A percentile compares a stretch with the other conserved stretches of the same genome.
Conservation (phyloP, 2,797 vertebrate species). For the Hypotaenidia okinawae region DNA sequence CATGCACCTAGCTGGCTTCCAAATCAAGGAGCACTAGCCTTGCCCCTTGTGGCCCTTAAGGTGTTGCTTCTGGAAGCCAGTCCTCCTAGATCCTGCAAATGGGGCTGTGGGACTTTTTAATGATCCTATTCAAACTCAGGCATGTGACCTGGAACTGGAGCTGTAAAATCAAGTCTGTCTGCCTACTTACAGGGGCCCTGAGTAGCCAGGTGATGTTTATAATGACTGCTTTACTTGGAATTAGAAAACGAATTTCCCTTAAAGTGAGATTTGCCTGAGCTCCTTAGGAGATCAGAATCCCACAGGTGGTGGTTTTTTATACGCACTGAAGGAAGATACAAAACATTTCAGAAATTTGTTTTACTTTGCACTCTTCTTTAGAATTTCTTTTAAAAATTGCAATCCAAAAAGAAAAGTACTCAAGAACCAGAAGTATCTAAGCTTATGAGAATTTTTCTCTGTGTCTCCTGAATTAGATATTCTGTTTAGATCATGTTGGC, state of each 20-base stretch:
- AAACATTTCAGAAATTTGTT: not conserved
- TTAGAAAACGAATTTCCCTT: not conserved
- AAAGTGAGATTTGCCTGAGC: not conserved
- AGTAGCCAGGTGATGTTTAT: not conserved
- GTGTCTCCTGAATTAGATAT: not conserved
- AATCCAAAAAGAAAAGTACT: not conserved
- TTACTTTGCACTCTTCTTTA: not conserved
- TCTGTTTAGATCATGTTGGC: not conserved
- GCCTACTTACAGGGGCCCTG: not conserved
- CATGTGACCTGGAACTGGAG: not conserved
- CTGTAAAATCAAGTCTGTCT: not conserved
- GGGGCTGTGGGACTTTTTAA: not conserved
- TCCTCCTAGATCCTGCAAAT: not conserved
- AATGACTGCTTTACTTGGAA: not conserved
- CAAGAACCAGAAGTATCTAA: fast-evolving
- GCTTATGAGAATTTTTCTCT: not conserved
- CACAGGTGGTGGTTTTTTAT: not conserved
- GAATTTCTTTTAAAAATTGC: not conserved
- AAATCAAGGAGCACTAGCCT: not conserved
- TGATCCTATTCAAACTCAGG: not conserved
- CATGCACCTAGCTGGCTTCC: not conserved
- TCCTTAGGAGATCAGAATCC: not conserved
- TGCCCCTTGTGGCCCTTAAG: not conserved
- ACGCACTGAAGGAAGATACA: not conserved
- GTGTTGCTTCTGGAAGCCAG: not conserved